Evolutionary conservation across 2,797 vertebrate genomes (phyloP).

Genomic region (Falco columbarius): DNA sequence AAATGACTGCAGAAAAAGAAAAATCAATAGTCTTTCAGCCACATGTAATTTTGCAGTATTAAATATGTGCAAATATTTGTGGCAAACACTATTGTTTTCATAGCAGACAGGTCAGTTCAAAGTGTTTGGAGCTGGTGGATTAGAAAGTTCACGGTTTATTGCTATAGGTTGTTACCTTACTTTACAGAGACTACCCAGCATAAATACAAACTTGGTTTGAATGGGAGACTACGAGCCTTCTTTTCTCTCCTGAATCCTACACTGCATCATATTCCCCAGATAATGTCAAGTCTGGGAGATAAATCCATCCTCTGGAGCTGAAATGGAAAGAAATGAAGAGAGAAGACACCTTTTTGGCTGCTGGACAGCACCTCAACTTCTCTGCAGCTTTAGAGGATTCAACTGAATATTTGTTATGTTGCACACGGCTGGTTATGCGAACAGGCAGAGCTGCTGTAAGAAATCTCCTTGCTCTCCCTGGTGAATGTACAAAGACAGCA

Average conservation of each 20-base stretch:
- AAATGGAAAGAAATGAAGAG: background rate
- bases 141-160: background rate
- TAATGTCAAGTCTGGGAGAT: background rate
- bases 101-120: background rate
- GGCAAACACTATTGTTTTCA: background rate
- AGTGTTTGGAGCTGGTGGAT: background rate
- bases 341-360: background rate
- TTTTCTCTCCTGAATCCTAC: background rate
- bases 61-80: conserved; percentile 47
- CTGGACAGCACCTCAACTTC: background rate
- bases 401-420: background rate
- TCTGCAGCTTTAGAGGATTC: background rate
- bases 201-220: background rate
- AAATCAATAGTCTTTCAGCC: conserved; percentile 28
- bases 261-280: background rate
- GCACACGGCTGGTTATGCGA: background rate
- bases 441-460: background rate
- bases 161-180: background rate
- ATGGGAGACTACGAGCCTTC: background rate
- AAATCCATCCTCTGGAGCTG: background rate
- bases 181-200: background rate
- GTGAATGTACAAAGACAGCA: background rate
- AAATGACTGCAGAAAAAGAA: conserved; percentile 17
- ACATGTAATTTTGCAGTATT: background rate
- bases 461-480: background rate